A percentile compares a stretch with the other conserved stretches of the same genome.
phyloP scores from a whole-genome alignment of 92 coral and sea anemone species.

The Heteractis magnifica region DNA sequence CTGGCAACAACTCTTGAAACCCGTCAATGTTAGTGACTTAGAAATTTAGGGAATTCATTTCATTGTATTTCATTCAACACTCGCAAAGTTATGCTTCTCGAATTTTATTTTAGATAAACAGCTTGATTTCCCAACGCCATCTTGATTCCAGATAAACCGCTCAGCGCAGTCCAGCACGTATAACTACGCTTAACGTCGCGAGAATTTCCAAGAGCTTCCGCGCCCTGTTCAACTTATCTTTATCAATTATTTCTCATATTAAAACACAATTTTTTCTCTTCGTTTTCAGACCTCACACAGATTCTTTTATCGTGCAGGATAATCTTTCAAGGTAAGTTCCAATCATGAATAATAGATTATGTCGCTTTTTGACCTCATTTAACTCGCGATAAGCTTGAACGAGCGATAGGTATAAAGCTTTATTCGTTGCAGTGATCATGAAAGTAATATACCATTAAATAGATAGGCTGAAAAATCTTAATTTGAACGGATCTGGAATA shows the following conservation, averaged over 20 bases:
- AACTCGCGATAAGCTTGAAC: background rate
- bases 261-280: background rate
- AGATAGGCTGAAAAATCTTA: background rate
- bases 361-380: background rate
- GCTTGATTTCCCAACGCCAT: background rate
- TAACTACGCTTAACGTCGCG: too few species aligned
- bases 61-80: background rate
- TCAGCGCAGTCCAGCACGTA: background rate
- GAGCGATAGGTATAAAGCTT: background rate
- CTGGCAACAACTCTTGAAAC: background rate
- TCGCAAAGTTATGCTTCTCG: background rate
- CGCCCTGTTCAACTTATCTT: background rate
- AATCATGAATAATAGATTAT: background rate
- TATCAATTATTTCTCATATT: background rate
- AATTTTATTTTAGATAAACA: too few species aligned
- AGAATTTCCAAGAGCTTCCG: too few species aligned
- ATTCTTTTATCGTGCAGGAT: background rate
- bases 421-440: too few species aligned
- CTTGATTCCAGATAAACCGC: background rate
- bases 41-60: background rate
- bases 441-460: background rate
- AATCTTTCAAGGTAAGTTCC: background rate
- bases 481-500: too few species aligned
- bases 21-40: background rate
- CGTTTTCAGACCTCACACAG: background rate